These are phyloP conservation scores for Riparia riparia DNA, from an alignment of 2,113 vertebrate genomes.

Conservation along the genomic window DNA sequence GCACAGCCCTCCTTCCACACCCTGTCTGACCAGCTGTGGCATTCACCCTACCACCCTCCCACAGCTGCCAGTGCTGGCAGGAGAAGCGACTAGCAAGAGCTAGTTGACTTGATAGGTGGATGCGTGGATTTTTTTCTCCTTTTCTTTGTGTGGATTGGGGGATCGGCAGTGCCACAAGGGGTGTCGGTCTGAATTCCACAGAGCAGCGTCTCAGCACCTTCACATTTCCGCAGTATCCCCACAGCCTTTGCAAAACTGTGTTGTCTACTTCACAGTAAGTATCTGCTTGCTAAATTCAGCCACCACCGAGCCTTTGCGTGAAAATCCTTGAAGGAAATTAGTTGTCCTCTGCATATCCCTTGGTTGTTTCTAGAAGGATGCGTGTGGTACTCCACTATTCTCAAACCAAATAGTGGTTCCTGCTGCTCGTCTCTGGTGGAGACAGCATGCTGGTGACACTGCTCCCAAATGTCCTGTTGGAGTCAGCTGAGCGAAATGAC, in stretches of 20 bases:
- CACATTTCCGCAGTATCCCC: not conserved
- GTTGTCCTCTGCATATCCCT: not conserved
- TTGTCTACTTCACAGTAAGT: not conserved
- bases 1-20: not conserved
- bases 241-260: not conserved
- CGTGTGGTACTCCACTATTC: not conserved
- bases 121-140: not conserved
- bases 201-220: not conserved
- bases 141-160: not conserved
- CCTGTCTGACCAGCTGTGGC: rapidly evolving
- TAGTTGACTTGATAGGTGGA: not conserved
- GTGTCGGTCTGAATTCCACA: not conserved
- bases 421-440: not conserved
- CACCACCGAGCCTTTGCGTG: not conserved
- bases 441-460: not conserved
- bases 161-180: not conserved
- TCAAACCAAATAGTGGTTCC: not conserved
- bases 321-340: not conserved
- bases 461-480: not conserved
- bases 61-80: not conserved
- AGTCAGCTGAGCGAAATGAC: not conserved
- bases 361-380: not conserved
- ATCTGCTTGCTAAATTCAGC: not conserved
- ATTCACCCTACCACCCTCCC: not conserved
- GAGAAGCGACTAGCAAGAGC: not conserved